Evolutionary conservation across 2,797 vertebrate species (phyloP).

Genomic region (Melanotaenia boesemani): DNA sequence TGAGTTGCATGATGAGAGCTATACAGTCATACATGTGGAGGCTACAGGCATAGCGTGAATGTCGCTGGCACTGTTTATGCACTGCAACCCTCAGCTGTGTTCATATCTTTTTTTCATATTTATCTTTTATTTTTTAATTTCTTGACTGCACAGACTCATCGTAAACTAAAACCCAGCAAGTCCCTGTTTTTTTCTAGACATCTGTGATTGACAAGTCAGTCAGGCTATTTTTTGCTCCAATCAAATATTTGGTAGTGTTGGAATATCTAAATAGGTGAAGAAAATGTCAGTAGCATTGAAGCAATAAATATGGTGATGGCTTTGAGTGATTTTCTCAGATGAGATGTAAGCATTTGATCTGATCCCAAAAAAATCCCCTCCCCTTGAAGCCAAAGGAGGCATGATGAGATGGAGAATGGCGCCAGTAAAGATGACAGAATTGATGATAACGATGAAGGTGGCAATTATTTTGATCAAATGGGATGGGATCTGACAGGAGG

Average conservation of each 20-base stretch:
- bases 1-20: constrained; percentile 39
- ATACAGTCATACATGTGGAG: constrained; percentile 33
- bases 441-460: constrained; percentile 76
- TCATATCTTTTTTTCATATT: constrained; percentile 10
- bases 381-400: constrained; percentile 53
- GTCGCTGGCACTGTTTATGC: constrained; percentile 10
- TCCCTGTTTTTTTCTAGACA: constrained; percentile 10
- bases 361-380: constrained; percentile 39
- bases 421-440: constrained; percentile 71
- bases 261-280: constrained; percentile 69
- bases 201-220: constrained; percentile 47
- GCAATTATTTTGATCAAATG: constrained; percentile 81
- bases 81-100: constrained; percentile 8
- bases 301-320: constrained; percentile 78
- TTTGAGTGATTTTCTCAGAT: constrained; percentile 65
- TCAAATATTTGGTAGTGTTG: constrained; percentile 55
- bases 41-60: background rate
- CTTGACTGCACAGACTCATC: constrained; percentile 14
- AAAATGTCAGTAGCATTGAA: constrained; percentile 68
- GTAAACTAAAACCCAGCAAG: constrained; percentile 38
- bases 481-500: constrained; percentile 78
- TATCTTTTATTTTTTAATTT: background rate
- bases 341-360: constrained; percentile 65
- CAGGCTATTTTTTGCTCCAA: constrained; percentile 45
- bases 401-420: constrained; percentile 71